These are phyloP conservation scores for Sebastes elongatus DNA, from an alignment of 2,797 vertebrate genomes.

Conservation along the genomic window DNA sequence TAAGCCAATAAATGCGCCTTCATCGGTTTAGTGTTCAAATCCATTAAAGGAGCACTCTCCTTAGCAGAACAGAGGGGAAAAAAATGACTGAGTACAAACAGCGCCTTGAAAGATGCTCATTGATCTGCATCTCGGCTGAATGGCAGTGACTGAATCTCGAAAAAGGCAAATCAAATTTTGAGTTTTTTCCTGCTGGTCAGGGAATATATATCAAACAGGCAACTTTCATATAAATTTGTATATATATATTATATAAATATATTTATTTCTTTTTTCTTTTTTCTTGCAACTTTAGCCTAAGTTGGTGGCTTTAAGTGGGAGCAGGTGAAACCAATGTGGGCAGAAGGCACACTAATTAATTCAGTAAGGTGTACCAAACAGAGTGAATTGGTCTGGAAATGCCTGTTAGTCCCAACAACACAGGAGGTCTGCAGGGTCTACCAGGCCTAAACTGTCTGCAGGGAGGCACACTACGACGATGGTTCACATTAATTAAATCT, in stretches of 20 bases:
- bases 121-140: conserved; percentile 37
- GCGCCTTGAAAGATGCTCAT: conserved; percentile 28
- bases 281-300: neutral
- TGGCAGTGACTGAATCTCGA: conserved; percentile 36
- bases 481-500: conserved; percentile 73
- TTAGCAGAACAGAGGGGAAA: conserved; percentile 27
- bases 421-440: conserved; percentile 35
- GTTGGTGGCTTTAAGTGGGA: neutral
- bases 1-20: conserved; percentile 76
- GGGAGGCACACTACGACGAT: conserved; percentile 45
- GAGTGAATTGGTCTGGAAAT: conserved; percentile 55
- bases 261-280: neutral
- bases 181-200: conserved; percentile 18
- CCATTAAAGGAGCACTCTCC: conserved; percentile 68
- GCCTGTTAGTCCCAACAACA: conserved; percentile 33
- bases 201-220: neutral
- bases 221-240: neutral
- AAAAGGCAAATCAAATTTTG: conserved; percentile 31
- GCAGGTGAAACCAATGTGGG: conserved; percentile 43
- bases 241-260: neutral
- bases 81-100: conserved; percentile 43
- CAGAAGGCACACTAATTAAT: conserved; percentile 34
- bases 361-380: conserved; percentile 38
- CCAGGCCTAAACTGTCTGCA: conserved; percentile 47
- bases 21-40: conserved; percentile 74